Evolutionary conservation across 1,140 invertebrate genomes (phyloP).

Genomic region (Drosophila neocordata): DNA sequence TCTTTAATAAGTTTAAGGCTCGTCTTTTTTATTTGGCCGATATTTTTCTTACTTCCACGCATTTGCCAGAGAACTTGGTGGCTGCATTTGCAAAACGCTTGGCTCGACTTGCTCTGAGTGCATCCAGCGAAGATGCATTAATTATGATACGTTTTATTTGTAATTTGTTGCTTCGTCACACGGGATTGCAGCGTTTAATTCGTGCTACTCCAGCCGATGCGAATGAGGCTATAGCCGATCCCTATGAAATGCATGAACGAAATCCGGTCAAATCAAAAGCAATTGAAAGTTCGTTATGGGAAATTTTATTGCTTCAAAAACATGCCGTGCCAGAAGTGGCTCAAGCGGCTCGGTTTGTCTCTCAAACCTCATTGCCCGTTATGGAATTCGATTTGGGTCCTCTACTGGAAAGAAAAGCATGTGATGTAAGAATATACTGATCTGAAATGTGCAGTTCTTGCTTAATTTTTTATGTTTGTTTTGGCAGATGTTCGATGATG

Average conservation of each 20-base stretch:
- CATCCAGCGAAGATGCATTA: constrained; percentile 90
- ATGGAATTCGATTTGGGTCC: constrained; percentile 87
- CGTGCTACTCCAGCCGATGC: constrained; percentile 85
- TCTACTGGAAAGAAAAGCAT: constrained; percentile 85
- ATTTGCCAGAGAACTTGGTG: constrained; percentile 95
- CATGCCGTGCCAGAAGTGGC: constrained; percentile 90
- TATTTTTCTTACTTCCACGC: constrained; percentile 95
- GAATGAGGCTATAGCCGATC: constrained; percentile 85
- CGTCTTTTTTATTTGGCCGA: constrained; percentile 94
- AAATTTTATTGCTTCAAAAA: constrained; percentile 89
- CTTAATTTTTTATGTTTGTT: constrained; percentile 33
- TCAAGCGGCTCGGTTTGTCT: constrained; percentile 88
- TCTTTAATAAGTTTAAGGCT: constrained; percentile 94
- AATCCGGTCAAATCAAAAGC: constrained; percentile 91
- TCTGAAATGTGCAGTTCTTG: constrained; percentile 23
- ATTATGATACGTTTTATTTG: constrained; percentile 92
- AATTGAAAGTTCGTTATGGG: constrained; percentile 95
- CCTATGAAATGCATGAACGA: constrained; percentile 91
- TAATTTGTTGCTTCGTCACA: constrained; percentile 94
- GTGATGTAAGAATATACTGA: constrained; percentile 82
- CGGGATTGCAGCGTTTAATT: constrained; percentile 90
- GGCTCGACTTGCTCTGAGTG: constrained; percentile 91
- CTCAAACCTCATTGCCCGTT: constrained; percentile 85
- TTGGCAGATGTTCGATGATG: constrained; percentile 85
- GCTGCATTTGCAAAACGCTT: constrained; percentile 96